Percentiles rank a stretch among this genome's conserved stretches.
These are phyloP conservation scores for Oreochromis niloticus DNA, from an alignment of 2,113 vertebrate genomes.

Conservation along the genomic window DNA sequence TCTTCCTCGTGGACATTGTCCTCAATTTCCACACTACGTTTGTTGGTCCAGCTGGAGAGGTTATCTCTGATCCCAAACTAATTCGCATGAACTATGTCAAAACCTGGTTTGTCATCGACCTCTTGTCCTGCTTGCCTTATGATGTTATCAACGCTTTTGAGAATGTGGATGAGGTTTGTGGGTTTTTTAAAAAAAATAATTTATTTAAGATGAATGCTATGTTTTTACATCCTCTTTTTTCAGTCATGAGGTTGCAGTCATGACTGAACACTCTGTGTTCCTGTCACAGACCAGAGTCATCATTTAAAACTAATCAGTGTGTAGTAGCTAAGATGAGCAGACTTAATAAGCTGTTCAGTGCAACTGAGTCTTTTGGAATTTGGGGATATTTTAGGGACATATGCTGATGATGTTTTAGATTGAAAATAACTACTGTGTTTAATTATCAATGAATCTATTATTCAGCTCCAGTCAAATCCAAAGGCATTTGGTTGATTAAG, in stretches of 20 bases:
- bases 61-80: slow-evolving; percentile 94
- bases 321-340: background rate
- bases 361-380: background rate
- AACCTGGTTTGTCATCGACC: slow-evolving; percentile 98
- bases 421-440: background rate
- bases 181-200: fast-evolving
- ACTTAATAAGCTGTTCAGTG: background rate
- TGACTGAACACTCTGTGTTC: background rate
- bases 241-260: background rate
- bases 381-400: background rate
- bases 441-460: background rate
- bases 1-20: slow-evolving; percentile 96
- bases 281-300: background rate
- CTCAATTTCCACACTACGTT: slow-evolving; percentile 98
- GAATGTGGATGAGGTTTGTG: slow-evolving; percentile 94
- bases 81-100: slow-evolving; percentile 98
- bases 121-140: slow-evolving; percentile 93
- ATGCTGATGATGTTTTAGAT: background rate
- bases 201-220: background rate
- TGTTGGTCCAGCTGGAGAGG: slow-evolving; percentile 92
- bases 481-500: background rate
- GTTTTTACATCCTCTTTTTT: background rate
- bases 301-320: background rate
- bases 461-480: background rate
- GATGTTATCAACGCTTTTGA: slow-evolving; percentile 99